A percentile compares a stretch with the other conserved stretches of the same genome.
Conservation (phyloP, 2,888 invertebrate species). For the Acanthopleura granulata region DNA sequence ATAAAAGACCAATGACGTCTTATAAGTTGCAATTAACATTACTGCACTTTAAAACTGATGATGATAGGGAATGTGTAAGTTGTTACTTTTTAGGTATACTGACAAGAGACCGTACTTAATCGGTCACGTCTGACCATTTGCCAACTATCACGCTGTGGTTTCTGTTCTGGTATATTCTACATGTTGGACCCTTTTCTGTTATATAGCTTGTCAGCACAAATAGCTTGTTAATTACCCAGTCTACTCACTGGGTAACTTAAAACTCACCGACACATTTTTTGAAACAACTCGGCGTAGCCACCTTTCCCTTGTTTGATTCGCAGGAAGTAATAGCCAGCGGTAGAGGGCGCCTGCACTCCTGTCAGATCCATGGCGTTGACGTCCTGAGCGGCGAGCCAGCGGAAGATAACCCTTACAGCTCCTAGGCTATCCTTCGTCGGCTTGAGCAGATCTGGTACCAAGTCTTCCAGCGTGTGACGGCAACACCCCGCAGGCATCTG, state of each 20-base stretch:
- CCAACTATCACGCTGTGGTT: too few relatives aligned
- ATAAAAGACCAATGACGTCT: too few relatives aligned
- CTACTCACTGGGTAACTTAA: not conserved
- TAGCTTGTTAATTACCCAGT: too few relatives aligned
- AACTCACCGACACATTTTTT: constrained; percentile 44
- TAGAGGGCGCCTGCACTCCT: constrained; percentile 24
- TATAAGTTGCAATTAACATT: too few relatives aligned
- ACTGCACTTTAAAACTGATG: too few relatives aligned
- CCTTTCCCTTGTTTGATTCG: constrained; percentile 39
- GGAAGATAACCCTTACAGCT: constrained; percentile 37
- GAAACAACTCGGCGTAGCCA: constrained; percentile 44
- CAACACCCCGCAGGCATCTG: not conserved
- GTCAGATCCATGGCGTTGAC: constrained; percentile 38
- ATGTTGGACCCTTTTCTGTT: too few relatives aligned
- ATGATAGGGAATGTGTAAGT: too few relatives aligned
- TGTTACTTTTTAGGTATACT: too few relatives aligned
- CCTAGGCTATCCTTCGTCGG: not conserved
- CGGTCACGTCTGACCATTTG: too few relatives aligned
- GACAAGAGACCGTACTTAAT: too few relatives aligned
- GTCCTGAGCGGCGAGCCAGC: constrained; percentile 44
- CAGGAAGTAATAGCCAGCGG: constrained; percentile 24
- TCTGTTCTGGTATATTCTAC: too few relatives aligned
- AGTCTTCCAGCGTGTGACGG: not conserved
- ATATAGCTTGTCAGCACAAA: too few relatives aligned
- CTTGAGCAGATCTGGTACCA: not conserved